phyloP scores from a whole-genome alignment of 2,888 invertebrate species.

The Drosophila anomelani region DNA sequence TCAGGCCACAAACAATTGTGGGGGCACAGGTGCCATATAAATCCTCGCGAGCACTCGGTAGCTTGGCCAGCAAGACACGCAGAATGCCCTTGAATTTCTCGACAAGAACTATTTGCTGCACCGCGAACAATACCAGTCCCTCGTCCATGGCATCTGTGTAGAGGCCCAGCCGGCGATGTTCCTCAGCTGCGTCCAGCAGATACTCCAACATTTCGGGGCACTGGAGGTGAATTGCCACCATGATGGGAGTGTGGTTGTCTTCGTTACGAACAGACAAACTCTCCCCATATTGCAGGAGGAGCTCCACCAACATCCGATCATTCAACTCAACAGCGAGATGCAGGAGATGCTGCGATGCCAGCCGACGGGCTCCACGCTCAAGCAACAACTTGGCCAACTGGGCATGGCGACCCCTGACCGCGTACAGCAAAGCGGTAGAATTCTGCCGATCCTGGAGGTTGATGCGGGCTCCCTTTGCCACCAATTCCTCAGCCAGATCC shows the following conservation, averaged over 20 bases:
- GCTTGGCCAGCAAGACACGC: slow-evolving; percentile 84
- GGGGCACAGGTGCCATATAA: slow-evolving; percentile 85
- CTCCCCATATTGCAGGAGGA: slow-evolving; percentile 80
- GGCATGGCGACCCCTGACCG: slow-evolving; percentile 76
- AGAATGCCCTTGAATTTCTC: slow-evolving; percentile 71
- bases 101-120: slow-evolving; percentile 76
- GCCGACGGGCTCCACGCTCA: slow-evolving; percentile 88
- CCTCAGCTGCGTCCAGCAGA: slow-evolving; percentile 85
- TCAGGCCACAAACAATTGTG: slow-evolving; percentile 56
- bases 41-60: slow-evolving; percentile 82
- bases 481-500: slow-evolving; percentile 86
- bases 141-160: slow-evolving; percentile 71
- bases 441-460: slow-evolving; percentile 89
- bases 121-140: slow-evolving; percentile 79
- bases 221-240: slow-evolving; percentile 89
- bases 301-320: slow-evolving; percentile 85
- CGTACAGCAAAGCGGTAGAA: slow-evolving; percentile 81
- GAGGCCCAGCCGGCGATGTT: slow-evolving; percentile 54
- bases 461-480: slow-evolving; percentile 87
- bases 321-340: slow-evolving; percentile 89
- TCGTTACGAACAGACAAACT: slow-evolving; percentile 76
- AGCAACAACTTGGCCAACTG: slow-evolving; percentile 85
- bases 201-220: slow-evolving; percentile 86
- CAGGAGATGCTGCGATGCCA: slow-evolving; percentile 89
- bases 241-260: slow-evolving; percentile 88